Base-by-base conservation (phyloP, 2,888 invertebrate genomes). In the Aleiodes leptofemur region DNA sequence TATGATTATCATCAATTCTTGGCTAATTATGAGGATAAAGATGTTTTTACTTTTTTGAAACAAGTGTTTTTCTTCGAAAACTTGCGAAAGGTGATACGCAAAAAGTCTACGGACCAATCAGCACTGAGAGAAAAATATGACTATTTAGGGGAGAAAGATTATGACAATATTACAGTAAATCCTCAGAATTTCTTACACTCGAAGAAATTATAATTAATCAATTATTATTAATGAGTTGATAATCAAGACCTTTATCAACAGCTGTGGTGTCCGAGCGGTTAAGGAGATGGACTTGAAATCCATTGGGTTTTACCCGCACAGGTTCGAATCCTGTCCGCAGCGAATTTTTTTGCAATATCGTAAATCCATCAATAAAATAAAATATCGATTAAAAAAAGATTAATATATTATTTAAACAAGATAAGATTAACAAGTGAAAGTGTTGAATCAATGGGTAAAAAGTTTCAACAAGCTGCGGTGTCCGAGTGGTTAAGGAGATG, bases 401-500 rank as follows among this genome's bases (percentile, higher is more conserved):
- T 13, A 4, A 5, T 29, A 48, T 31, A 59, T 48, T n/a, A 1
- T 29, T 29, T 43, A 4, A 3, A 23, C 23, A 8, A 57, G 57
- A 71, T 59, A 59, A 71, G 29, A 38, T 13, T 38, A 23, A 16
- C 6, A 31, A n/a, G 34, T 6, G 34, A n/a, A 61, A 11, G 53
- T 69, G 34, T 69, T 51, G 11, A 13, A 14, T 38, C 13, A 34
- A 69, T 16, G 11, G 16, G n/a, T 61, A 6, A 50, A 59, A 59
- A 59, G 51, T 59, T 59, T 50, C 31, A 14, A 61, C 75, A 50
- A 77, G 89, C 89, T 89, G 89, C 88, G 89, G 89, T 89, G 89
- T 89, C 89, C 88, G 89, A 89, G 89, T 86, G 89, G 89, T 89
- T 88, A 89, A 89, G 88, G 89, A 88, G 88, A 87, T 88, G 87